These are phyloP conservation scores for Seira musarum DNA, from an alignment of 2,888 invertebrate species.

Conservation along the genomic window DNA sequence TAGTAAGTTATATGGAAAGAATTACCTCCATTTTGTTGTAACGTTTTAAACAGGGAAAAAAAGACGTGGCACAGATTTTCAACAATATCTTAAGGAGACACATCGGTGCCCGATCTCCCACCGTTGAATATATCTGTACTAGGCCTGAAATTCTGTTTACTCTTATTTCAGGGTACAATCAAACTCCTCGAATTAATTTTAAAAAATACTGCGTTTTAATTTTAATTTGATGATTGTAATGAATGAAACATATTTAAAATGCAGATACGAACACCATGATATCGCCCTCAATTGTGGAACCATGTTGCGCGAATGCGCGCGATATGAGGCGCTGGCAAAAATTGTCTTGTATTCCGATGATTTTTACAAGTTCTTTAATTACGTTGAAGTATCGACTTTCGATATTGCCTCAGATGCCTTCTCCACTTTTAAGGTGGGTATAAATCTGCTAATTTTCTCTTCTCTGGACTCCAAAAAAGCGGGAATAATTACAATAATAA, in stretches of 20 bases:
- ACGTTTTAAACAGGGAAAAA: slow-evolving; percentile 84
- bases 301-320: slow-evolving; percentile 98
- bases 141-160: slow-evolving; percentile 98
- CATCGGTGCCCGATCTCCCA: slow-evolving; percentile 97
- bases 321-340: slow-evolving; percentile 98
- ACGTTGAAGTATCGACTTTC: slow-evolving; percentile 99
- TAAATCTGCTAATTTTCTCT: slow-evolving; percentile 5
- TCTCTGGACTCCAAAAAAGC: no score
- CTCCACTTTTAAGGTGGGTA: slow-evolving; percentile 97
- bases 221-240: background rate
- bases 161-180: slow-evolving; percentile 90
- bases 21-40: no score
- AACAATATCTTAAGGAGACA: slow-evolving; percentile 98
- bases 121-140: slow-evolving; percentile 98
- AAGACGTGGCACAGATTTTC: slow-evolving; percentile 99
- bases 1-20: no score
- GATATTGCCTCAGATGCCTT: slow-evolving; percentile 99
- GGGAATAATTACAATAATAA: background rate
- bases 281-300: slow-evolving; percentile 99
- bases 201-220: slow-evolving; percentile 43
- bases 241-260: slow-evolving; percentile 70
- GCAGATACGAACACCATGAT: slow-evolving; percentile 97
- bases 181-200: slow-evolving; percentile 12
- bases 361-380: slow-evolving; percentile 99
- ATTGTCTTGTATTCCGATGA: slow-evolving; percentile 98